These are phyloP conservation scores for Scleropages formosus DNA, from an alignment of 2,797 vertebrate genomes.

Conservation along the genomic window DNA sequence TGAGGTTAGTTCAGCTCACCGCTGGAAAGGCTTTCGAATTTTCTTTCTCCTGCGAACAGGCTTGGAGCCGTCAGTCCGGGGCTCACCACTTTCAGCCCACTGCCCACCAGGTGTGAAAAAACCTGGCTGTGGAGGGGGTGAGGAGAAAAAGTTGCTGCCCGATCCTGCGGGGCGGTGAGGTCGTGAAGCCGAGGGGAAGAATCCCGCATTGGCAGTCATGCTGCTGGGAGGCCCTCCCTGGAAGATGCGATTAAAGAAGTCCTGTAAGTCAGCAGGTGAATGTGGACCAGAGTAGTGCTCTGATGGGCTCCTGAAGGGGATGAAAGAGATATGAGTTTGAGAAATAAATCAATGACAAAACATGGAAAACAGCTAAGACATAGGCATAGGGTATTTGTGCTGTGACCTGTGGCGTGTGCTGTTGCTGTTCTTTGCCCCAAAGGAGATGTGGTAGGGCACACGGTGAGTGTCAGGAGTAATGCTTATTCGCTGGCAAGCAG, in stretches of 20 bases:
- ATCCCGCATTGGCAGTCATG: constrained; percentile 77
- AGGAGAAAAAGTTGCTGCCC: constrained; percentile 55
- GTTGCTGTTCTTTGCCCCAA: constrained; percentile 78
- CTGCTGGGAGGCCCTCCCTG: constrained; percentile 76
- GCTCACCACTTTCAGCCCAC: constrained; percentile 41
- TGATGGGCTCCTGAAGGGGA: constrained; percentile 65
- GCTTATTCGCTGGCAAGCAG: constrained; percentile 86
- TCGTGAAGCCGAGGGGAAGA: constrained; percentile 63
- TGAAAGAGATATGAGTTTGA: not conserved
- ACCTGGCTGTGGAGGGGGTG: constrained; percentile 60
- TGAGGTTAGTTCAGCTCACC: constrained; percentile 60
- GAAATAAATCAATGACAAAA: not conserved
- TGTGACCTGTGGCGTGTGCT: constrained; percentile 78
- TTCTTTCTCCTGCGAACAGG: constrained; percentile 78
- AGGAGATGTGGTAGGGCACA: constrained; percentile 93
- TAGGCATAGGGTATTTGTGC: not conserved
- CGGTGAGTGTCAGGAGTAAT: constrained; percentile 90
- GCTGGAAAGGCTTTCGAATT: constrained; percentile 88
- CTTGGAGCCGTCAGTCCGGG: constrained; percentile 60
- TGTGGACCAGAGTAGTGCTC: constrained; percentile 64
- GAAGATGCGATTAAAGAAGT: constrained; percentile 85
- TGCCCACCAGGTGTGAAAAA: constrained; percentile 61
- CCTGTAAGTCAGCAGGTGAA: constrained; percentile 83
- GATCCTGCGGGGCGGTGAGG: constrained; percentile 34
- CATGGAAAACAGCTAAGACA: not conserved